Percentiles rank a stretch among this genome's conserved stretches.
phyloP scores from a whole-genome alignment of 2,113 vertebrate genomes.

The Galemys pyrenaicus region DNA sequence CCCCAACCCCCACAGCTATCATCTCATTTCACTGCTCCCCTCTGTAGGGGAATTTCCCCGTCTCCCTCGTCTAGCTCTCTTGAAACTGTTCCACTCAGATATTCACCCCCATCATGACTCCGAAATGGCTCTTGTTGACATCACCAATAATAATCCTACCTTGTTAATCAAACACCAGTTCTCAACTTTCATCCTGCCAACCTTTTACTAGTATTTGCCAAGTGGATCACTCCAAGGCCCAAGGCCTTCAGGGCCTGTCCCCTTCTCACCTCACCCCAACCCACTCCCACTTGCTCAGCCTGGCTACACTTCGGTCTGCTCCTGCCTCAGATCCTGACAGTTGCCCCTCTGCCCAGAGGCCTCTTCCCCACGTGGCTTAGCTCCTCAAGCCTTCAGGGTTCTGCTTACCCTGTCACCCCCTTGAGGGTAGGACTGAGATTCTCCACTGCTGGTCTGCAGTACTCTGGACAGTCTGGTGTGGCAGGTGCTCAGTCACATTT shows the following conservation, averaged over 20 bases:
- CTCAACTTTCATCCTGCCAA: neutral
- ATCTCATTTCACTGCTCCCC: neutral
- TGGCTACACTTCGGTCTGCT: neutral
- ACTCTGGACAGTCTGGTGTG: neutral
- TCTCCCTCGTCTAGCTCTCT: neutral
- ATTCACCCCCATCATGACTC: too few species aligned
- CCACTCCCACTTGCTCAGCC: neutral
- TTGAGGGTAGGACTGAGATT: neutral
- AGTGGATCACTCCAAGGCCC: neutral
- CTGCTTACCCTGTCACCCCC: neutral
- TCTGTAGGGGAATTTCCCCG: neutral
- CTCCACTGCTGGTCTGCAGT: neutral
- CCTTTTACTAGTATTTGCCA: neutral
- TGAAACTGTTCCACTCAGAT: neutral
- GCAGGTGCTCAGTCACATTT: neutral
- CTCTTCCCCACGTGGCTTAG: fast-evolving
- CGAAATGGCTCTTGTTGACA: neutral
- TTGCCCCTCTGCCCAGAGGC: neutral
- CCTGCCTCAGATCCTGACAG: neutral
- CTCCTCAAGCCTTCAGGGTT: neutral
- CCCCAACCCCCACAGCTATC: neutral
- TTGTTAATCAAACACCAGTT: too few species aligned
- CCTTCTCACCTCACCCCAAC: neutral
- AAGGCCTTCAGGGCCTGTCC: too few species aligned
- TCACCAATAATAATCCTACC: neutral